Conservation (phyloP, 2,888 invertebrate genomes). For the Acanthosepion pharaonis region DNA sequence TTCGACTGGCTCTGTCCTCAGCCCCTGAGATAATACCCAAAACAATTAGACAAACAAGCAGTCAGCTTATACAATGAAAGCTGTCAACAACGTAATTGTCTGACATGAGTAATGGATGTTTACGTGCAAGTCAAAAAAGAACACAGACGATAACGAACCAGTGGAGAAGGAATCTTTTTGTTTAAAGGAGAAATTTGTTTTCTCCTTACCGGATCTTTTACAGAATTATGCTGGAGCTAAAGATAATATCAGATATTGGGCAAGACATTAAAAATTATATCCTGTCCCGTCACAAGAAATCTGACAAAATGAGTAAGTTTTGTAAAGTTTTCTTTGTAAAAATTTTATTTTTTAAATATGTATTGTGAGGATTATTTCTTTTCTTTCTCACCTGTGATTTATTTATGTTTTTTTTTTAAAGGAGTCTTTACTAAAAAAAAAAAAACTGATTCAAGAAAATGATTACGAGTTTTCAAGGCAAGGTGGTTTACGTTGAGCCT, state of each 20-base stretch:
- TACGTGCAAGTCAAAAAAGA: background rate
- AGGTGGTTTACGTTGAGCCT: too few relatives aligned
- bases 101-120: background rate
- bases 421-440: too few relatives aligned
- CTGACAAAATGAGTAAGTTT: background rate
- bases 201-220: background rate
- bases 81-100: background rate
- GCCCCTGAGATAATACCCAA: background rate
- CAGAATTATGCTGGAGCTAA: constrained; percentile 35
- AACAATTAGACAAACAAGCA: background rate
- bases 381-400: too few relatives aligned
- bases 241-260: background rate
- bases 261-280: constrained; percentile 33
- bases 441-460: too few relatives aligned
- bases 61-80: background rate
- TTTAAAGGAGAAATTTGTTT: background rate
- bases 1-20: too few relatives aligned
- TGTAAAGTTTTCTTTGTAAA: background rate
- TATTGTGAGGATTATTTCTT: too few relatives aligned
- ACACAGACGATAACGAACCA: background rate
- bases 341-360: too few relatives aligned
- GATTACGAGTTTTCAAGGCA: too few relatives aligned
- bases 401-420: too few relatives aligned
- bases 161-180: background rate
- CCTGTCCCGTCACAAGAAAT: background rate